Conservation (phyloP, 2,888 invertebrate genomes). For the Mythimna lalbum region DNA sequence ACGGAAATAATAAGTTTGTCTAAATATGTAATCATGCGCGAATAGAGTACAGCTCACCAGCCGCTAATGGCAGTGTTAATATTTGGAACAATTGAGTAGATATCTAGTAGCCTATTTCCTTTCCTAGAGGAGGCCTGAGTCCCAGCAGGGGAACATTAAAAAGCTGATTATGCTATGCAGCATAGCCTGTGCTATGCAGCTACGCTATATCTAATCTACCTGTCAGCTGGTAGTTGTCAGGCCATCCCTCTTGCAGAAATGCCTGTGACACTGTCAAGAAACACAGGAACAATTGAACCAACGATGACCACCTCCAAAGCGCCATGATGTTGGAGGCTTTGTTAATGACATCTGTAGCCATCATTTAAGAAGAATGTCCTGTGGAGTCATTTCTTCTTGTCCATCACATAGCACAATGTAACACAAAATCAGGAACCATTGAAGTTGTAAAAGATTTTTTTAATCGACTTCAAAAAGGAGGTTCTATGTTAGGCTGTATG, state of each 20-base stretch:
- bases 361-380: neutral
- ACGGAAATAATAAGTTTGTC: too few species aligned
- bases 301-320: neutral
- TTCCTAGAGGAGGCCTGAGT: too few species aligned
- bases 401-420: too few species aligned
- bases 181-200: too few species aligned
- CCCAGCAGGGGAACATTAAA: too few species aligned
- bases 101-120: too few species aligned
- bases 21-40: too few species aligned
- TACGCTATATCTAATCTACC: neutral
- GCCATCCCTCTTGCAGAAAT: constrained; percentile 1
- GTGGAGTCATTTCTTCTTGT: neutral
- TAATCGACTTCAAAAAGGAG: too few species aligned
- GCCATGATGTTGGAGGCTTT: neutral
- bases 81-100: neutral
- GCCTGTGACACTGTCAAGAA: neutral
- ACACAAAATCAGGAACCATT: neutral
- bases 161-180: too few species aligned
- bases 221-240: constrained; percentile 1
- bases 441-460: too few species aligned
- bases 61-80: neutral
- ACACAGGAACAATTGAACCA: neutral
- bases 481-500: too few species aligned
- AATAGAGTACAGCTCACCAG: neutral
- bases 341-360: neutral